These are phyloP conservation scores for Stenotaenia linearis DNA, from an alignment of 2,888 invertebrate species.

Conservation along the genomic window DNA sequence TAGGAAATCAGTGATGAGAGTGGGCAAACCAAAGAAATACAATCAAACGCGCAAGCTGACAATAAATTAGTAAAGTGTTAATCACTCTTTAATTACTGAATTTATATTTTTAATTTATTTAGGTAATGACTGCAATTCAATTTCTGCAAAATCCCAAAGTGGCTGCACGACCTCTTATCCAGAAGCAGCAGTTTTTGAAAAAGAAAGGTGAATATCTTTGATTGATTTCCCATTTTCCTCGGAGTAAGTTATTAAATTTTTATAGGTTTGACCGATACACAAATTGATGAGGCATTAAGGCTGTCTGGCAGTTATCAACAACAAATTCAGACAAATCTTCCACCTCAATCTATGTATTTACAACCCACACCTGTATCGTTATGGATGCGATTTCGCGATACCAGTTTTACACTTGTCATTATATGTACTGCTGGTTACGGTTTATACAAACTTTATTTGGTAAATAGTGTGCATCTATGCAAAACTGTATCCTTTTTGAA, in stretches of 20 bases:
- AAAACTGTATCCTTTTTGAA: no score
- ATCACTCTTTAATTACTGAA: no score
- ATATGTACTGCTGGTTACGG: background rate
- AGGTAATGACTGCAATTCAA: background rate
- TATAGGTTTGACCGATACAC: background rate
- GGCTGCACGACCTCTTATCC: background rate
- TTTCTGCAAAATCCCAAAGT: background rate
- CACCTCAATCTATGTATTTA: background rate
- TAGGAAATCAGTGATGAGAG: no score
- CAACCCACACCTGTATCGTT: background rate
- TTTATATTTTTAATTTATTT: no score
- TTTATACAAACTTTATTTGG: background rate
- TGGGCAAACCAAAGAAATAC: no score
- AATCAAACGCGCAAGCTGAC: no score
- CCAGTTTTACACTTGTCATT: background rate
- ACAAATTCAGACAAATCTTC: background rate
- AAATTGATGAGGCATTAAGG: background rate
- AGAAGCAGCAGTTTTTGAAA: background rate
- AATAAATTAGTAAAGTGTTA: no score
- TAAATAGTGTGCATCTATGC: no score
- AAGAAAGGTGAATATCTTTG: background rate
- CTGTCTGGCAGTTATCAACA: background rate
- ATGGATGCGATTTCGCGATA: background rate
- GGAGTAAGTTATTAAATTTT: background rate
- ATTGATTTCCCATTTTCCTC: background rate